Percentiles rank a stretch among this genome's conserved stretches.
These are phyloP conservation scores for Pagrus major DNA, from an alignment of 2,113 vertebrate species.

Conservation along the genomic window DNA sequence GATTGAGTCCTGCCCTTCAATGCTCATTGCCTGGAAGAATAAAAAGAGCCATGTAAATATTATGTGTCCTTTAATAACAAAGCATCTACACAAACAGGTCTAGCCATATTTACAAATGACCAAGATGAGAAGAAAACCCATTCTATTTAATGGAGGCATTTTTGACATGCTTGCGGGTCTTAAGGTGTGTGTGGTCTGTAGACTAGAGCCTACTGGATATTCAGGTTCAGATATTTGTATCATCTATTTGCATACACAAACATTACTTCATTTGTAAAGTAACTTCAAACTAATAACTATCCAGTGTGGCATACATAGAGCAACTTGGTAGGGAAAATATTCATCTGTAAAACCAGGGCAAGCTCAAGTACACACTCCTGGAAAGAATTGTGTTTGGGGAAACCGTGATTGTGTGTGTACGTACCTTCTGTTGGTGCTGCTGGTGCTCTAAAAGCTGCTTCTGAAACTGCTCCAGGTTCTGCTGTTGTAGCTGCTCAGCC, in stretches of 20 bases:
- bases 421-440: constrained; percentile 90
- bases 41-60: background rate
- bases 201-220: background rate
- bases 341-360: background rate
- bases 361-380: background rate
- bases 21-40: constrained; percentile 73
- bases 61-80: background rate
- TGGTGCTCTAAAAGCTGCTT: constrained; percentile 94
- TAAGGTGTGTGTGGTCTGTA: too few species aligned
- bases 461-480: constrained; percentile 97
- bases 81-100: background rate
- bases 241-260: background rate
- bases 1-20: constrained; percentile 92
- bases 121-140: too few species aligned
- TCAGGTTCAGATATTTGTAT: background rate
- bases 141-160: too few species aligned
- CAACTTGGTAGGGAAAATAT: background rate
- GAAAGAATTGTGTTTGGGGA: background rate
- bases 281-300: background rate
- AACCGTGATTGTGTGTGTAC: background rate
- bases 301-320: background rate
- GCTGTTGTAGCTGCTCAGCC: constrained; percentile 97
- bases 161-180: too few species aligned
- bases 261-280: background rate
- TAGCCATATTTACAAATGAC: background rate